Evolutionary conservation across 2,797 vertebrate species (phyloP), one percentile per base, ranked within the genome.

Genomic region (Chloroceryle inda): DNA sequence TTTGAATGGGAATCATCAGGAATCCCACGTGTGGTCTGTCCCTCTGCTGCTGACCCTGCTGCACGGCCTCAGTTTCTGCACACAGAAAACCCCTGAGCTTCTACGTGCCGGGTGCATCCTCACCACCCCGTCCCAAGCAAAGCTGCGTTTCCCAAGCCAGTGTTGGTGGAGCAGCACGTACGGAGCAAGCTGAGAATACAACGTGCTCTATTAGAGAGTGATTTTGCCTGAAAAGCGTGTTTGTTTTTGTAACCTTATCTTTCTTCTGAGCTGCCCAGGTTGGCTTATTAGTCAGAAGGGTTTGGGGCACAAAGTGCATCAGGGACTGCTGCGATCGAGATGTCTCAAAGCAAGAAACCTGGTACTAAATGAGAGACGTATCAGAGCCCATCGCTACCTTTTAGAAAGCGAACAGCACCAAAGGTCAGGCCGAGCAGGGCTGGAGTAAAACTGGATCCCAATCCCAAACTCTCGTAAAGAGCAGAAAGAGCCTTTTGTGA

Each of bases 191-290:
- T n/a, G 11, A 1, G 68, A 85, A 49, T 7, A 49, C 84, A 85
- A n/a, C 26, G 5, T 42, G 10, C 45, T 26, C 11, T 6, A 10
- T 11, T 38, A 24, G 38, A 80, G 33, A 78, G 42, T 6, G 55
- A 47, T 55, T 68, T 72, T 42, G 22, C 35, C 35, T 79, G 73
- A 92, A 91, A 86, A 78, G 76, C 53, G 47, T 26, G 64, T 74
- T 92, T 72, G 89, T 81, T 95, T 95, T 68, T 27, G 4, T 80
- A 56, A 83, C 66, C 77, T 83, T 64, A 45, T 83, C 85, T 71
- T 64, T 69, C 31, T 56, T 64, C 16, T 29, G 42, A 22, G 76
- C 21, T 61, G 33, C 40, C 40, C 33, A 23, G 55, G 49, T 53
- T 71, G 73, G 44, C 35, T 66, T 63, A 33, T 44, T 52, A 40